These are phyloP conservation scores for Solenopsis fugax DNA, from an alignment of 1,140 invertebrate genomes.

Conservation along the genomic window DNA sequence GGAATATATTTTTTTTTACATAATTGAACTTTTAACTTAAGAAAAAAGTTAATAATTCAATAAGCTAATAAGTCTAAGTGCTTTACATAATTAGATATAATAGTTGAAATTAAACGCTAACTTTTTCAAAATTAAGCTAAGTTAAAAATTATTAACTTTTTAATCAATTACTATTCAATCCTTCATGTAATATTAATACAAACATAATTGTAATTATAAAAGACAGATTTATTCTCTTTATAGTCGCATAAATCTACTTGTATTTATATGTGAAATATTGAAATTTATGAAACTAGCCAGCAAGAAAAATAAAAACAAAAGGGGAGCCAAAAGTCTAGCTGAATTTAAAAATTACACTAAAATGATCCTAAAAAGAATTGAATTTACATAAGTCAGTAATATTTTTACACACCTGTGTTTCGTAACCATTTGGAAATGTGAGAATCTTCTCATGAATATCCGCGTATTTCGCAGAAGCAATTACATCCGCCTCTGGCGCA, in stretches of 20 bases:
- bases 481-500: conserved; percentile 93
- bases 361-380: not conserved
- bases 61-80: no score
- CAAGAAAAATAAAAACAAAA: not conserved
- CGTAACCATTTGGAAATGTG: conserved; percentile 95
- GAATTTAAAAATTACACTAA: not conserved
- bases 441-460: conserved; percentile 98
- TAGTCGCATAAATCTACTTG: not conserved
- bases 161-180: no score
- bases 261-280: not conserved
- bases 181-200: not conserved
- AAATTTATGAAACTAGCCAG: not conserved
- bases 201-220: not conserved
- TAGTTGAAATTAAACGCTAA: no score
- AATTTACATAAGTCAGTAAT: not conserved
- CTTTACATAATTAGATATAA: no score
- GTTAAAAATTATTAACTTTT: no score
- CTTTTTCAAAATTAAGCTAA: no score
- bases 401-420: conserved; percentile 89
- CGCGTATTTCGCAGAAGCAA: conserved; percentile 95
- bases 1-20: no score
- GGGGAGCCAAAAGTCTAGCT: no score
- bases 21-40: no score
- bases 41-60: no score
- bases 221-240: not conserved